These are phyloP conservation scores for Chiroxiphia lanceolata DNA, from an alignment of 2,797 vertebrate genomes.

Conservation along the genomic window DNA sequence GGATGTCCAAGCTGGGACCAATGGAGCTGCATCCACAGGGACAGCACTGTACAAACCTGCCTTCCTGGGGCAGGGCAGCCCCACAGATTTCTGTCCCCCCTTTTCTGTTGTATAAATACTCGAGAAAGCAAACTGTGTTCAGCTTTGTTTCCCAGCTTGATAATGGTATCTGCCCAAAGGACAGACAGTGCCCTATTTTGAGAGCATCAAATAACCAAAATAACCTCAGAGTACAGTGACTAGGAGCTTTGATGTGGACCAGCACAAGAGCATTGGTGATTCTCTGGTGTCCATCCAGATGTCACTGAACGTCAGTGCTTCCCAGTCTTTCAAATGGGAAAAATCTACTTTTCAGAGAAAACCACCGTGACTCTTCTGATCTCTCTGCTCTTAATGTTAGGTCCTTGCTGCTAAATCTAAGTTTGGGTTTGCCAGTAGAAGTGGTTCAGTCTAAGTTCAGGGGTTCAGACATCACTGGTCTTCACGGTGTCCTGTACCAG, in stretches of 20 bases:
- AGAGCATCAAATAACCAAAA: neutral
- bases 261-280: neutral
- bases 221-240: neutral
- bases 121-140: neutral
- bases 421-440: neutral
- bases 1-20: neutral
- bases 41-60: neutral
- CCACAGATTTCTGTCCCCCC: neutral
- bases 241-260: neutral
- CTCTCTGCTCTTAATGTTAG: neutral
- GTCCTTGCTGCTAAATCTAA: neutral
- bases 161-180: neutral
- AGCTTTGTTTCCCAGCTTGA: neutral
- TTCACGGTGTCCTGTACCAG: neutral
- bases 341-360: neutral
- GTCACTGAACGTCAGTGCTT: neutral
- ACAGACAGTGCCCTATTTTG: neutral
- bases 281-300: neutral
- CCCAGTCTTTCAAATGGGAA: neutral
- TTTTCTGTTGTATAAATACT: neutral
- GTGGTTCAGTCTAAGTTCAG: neutral
- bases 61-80: neutral
- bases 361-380: neutral
- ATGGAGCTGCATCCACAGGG: rapidly evolving
- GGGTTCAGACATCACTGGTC: neutral